Evolutionary conservation across 1,140 invertebrate species (phyloP).

Genomic region (Latrodectus geometricus): DNA sequence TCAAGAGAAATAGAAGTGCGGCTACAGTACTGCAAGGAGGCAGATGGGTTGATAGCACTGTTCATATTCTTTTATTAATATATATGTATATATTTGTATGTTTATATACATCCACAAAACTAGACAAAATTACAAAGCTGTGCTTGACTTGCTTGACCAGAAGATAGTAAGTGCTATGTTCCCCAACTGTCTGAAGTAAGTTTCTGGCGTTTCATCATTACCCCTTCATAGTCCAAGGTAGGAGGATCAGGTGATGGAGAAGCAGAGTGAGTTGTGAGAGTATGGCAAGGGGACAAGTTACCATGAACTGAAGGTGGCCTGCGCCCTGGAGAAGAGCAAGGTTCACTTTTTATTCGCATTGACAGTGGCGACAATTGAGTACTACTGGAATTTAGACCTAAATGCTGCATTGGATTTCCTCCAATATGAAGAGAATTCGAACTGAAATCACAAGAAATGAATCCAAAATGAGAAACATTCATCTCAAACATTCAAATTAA

Average conservation of each 20-base stretch:
- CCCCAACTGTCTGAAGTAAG: constrained; percentile 51
- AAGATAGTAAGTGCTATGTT: constrained; percentile 18
- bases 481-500: no score
- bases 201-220: constrained; percentile 65
- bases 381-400: constrained; percentile 85
- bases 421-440: constrained; percentile 40
- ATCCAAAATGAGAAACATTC: no score
- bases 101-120: constrained; percentile 51
- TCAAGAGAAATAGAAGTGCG: background rate
- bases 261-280: constrained; percentile 64
- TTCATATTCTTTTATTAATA: constrained; percentile 5
- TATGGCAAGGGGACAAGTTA: constrained; percentile 74
- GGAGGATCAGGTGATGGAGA: constrained; percentile 67
- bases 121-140: constrained; percentile 8
- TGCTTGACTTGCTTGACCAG: background rate
- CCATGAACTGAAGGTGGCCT: constrained; percentile 61
- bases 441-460: constrained; percentile 14
- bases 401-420: constrained; percentile 66
- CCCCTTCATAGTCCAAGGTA: constrained; percentile 83
- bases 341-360: constrained; percentile 93
- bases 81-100: background rate
- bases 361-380: constrained; percentile 80
- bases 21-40: constrained; percentile 25
- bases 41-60: background rate
- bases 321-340: constrained; percentile 69